These are phyloP conservation scores for Gisinianus flammeolus DNA, from an alignment of 2,888 invertebrate genomes.

Conservation along the genomic window DNA sequence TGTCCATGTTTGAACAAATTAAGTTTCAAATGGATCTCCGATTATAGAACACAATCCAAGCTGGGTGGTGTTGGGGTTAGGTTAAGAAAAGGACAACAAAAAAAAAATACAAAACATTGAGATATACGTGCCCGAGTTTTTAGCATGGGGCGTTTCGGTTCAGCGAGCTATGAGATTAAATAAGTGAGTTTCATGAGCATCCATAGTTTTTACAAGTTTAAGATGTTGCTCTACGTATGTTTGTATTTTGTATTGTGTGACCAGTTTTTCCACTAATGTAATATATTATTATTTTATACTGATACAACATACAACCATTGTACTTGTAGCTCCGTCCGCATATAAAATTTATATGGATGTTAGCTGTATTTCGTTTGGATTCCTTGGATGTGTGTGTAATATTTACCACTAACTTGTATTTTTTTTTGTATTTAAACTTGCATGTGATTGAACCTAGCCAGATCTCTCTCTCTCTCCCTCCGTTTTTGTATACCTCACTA, in stretches of 20 bases:
- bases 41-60: neutral
- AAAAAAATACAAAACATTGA: neutral
- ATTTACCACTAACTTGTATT: too few relatives aligned
- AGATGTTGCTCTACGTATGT: neutral
- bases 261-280: neutral
- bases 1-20: too few relatives aligned
- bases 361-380: too few relatives aligned
- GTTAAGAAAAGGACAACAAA: neutral
- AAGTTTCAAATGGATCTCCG: too few relatives aligned
- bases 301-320: too few relatives aligned
- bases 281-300: neutral
- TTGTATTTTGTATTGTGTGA: neutral
- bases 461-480: too few relatives aligned
- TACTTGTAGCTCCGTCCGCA: too few relatives aligned
- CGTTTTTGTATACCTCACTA: too few relatives aligned
- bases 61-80: neutral
- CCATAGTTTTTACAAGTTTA: neutral
- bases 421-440: too few relatives aligned
- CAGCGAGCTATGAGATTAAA: neutral
- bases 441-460: too few relatives aligned
- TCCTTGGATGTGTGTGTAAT: too few relatives aligned
- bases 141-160: neutral
- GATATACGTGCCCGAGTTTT: neutral
- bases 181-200: neutral
- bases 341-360: too few relatives aligned